Percentiles rank a stretch among this genome's conserved stretches.
Conservation (phyloP, 2,113 vertebrate species). For the Henicopernis longicauda region DNA sequence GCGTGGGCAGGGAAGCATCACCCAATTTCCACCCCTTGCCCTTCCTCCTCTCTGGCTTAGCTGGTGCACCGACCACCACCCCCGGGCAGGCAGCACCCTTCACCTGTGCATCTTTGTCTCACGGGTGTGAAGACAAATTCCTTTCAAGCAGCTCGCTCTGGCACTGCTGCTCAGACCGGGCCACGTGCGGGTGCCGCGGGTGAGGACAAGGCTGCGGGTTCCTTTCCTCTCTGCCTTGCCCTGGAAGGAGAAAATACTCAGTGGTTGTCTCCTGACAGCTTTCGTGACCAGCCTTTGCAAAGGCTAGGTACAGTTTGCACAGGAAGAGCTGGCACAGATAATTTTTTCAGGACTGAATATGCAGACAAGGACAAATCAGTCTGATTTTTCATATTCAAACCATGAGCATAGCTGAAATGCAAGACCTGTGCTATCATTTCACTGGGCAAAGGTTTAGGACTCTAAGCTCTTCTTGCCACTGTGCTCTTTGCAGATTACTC, state of each 20-base stretch:
- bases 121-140: not conserved
- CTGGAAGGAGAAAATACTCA: not conserved
- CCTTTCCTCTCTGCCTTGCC: not conserved
- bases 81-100: too few relatives aligned
- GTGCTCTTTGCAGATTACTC: not conserved
- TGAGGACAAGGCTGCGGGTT: not conserved
- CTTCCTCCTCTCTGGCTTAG: not conserved
- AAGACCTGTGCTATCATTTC: not conserved
- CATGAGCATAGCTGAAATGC: not conserved
- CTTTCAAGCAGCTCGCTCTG: not conserved
- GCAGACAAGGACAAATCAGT: not conserved
- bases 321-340: not conserved
- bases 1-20: not conserved
- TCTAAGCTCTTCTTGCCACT: not conserved
- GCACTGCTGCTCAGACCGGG: not conserved
- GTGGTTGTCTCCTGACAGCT: not conserved
- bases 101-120: fast-evolving
- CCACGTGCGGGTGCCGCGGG: not conserved
- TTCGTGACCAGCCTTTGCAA: not conserved
- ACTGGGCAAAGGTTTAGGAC: not conserved
- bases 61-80: too few relatives aligned
- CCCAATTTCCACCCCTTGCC: not conserved
- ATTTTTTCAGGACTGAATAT: not conserved
- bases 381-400: not conserved
- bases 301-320: not conserved